phyloP scores from a whole-genome alignment of 2,888 invertebrate species.

The Hipparchia sbordonii region DNA sequence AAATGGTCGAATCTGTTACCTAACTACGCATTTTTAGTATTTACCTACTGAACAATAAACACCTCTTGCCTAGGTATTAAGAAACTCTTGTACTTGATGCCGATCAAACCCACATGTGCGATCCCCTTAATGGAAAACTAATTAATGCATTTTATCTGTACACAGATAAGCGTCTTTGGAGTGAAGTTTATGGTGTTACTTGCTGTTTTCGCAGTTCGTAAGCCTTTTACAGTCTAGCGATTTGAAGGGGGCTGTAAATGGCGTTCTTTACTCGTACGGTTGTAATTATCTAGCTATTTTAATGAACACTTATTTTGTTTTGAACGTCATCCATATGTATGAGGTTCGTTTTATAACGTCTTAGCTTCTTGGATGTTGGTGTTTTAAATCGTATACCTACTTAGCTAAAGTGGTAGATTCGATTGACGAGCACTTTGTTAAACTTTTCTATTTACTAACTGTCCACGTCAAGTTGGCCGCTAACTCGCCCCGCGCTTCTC shows the following conservation, averaged over 20 bases:
- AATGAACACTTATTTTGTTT: neutral
- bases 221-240: constrained; percentile 11
- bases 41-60: too few relatives aligned
- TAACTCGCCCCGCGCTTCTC: too few relatives aligned
- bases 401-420: too few relatives aligned
- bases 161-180: constrained; percentile 29
- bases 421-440: too few relatives aligned
- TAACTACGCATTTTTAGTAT: too few relatives aligned
- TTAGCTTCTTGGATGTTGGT: neutral
- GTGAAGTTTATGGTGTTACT: neutral
- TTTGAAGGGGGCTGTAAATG: constrained; percentile 7
- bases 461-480: too few relatives aligned
- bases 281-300: neutral
- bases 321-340: neutral
- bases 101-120: too few relatives aligned
- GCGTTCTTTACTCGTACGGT: neutral
- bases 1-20: too few relatives aligned
- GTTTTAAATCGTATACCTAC: too few relatives aligned
- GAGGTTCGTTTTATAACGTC: neutral
- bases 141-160: constrained; percentile 24
- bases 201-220: constrained; percentile 5
- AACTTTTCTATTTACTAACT: too few relatives aligned
- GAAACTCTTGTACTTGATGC: too few relatives aligned
- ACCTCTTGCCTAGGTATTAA: too few relatives aligned
- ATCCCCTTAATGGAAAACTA: constrained; percentile 17